These are phyloP conservation scores for Notechis scutatus DNA, from an alignment of 2,113 vertebrate genomes.

Conservation along the genomic window DNA sequence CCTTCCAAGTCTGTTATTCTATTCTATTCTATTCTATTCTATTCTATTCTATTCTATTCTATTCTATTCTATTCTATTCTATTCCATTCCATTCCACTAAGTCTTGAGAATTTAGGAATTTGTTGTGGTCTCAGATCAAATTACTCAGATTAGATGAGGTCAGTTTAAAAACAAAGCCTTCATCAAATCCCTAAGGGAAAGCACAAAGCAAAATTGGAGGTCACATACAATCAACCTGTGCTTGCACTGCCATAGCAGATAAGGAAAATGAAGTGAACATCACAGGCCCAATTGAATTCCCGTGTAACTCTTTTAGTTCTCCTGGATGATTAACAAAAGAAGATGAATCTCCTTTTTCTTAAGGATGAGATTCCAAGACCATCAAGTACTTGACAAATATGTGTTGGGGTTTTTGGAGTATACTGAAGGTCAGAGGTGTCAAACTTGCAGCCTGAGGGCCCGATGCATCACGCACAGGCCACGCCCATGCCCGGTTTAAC, in stretches of 20 bases:
- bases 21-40: too few species aligned
- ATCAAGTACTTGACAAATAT: neutral
- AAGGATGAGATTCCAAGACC: neutral
- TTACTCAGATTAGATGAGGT: constrained; percentile 15
- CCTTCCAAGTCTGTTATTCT: too few species aligned
- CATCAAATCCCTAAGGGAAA: constrained; percentile 43
- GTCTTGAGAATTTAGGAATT: constrained; percentile 12
- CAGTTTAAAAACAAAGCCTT: constrained; percentile 32
- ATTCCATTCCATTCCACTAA: too few species aligned
- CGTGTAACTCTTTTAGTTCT: constrained; percentile 22
- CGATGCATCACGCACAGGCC: too few species aligned
- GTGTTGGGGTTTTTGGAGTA: neutral
- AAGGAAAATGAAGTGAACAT: constrained; percentile 12
- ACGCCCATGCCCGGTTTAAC: too few species aligned
- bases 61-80: too few species aligned
- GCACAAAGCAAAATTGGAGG: constrained; percentile 30
- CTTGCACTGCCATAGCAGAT: constrained; percentile 27
- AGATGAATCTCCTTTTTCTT: neutral
- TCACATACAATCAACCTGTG: constrained; percentile 23
- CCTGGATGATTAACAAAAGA: constrained; percentile 22
- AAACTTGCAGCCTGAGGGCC: too few species aligned
- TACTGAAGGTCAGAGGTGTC: too few species aligned
- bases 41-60: too few species aligned
- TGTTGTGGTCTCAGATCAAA: neutral
- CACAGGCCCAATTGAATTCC: neutral